Evolutionary conservation across 2,797 vertebrate genomes (phyloP), one percentile per base, ranked within the genome.

Genomic region (Prunella strophiata): DNA sequence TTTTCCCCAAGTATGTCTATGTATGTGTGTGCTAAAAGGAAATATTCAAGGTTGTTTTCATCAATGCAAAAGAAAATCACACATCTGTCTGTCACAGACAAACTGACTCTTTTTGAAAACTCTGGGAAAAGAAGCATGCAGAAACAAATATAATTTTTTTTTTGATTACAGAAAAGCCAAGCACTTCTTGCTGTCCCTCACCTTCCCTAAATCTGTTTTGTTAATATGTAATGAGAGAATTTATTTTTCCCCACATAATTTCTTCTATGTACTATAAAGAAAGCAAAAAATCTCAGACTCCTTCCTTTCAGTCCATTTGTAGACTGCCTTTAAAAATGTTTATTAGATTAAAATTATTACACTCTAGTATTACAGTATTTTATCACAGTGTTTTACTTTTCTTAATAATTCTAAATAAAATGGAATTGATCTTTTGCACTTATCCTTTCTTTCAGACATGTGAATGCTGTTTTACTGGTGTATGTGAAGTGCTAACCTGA

Each of bases 211-310:
- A 47, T 13, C 16, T 55, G 27, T 82, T 88, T 85, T 70, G 10
- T 77, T 70, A 66, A 42, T 38, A 21, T 9, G 6, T 19, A 45
- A 47, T 26, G 74, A 82, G 27, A 82, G 8, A 87, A 75, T 51
- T 3, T 4, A 20, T 76, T 82, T 59, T 48, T 42, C 26, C 0
- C 15, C 0, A 0, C 29, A 32, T 16, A 3, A 19, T 29, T 40
- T 85, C 9, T 79, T 55, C 27, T 62, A 11, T 36, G 7, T 43
- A 17, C 55, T 59, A 7, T 42, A 73, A 79, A 85, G 55, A 70
- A 62, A 62, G 7, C 11, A 70, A 83, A 75, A 85, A 43, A 66
- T 3, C 45, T 82, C 45, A 70, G 5, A 42, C 6, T 9, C 5
- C 11, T 58, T 71, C 21, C 52, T 77, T 84, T 84, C 58, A 68